Base-by-base conservation (phyloP, 2,113 vertebrate genomes). In the Amia ocellicauda region DNA sequence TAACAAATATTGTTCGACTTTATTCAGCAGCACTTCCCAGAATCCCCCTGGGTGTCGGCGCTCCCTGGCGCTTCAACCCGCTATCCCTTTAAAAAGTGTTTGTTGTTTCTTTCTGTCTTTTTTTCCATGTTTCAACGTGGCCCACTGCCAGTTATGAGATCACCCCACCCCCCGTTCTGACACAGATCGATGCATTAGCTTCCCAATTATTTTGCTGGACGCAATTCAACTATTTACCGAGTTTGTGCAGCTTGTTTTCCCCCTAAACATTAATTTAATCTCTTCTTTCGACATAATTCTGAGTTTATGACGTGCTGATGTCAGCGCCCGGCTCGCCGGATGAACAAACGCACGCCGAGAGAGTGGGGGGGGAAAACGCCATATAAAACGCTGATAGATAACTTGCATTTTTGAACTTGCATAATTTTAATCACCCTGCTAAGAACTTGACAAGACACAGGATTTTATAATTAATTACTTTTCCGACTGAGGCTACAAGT, bases 201-300 rank as follows among this genome's bases (percentile, higher is more conserved):
- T 53, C 49, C 5, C 31, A 27, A 52, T 54, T 45, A 53, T 42
- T 55, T 26, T 42, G 42, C 36, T 58, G 57, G 50, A 58, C 41
- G 29, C 55, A 53, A 26, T 19, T 43, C 31, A 26, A 27, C 17
- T 70, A 61, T 72, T 74, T 58, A 69, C 65, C 42, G 57, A 73
- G 63, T 68, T 53, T 49, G 49, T 51, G 16, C 5, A 56, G 47
- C 66, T 67, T 70, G 69, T 66, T 70, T 72, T 68, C 65, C 22
- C 58, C 43, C 53, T 59, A 64, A 72, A 69, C 68, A 67, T 40
- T 62, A 62, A 69, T 76, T 72, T 72, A 61, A 58, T 69, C 49
- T 63, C 54, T 57, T 63, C 49, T 56, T 57, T 69, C 23, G n/a
- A 47, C 55, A 56, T 71, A 16, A 29, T 36, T 42, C 7, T 28